A percentile compares a stretch with the other conserved stretches of the same genome.
Evolutionary conservation across 2,888 invertebrate genomes (phyloP).

Genomic region (Aplocera efformata): DNA sequence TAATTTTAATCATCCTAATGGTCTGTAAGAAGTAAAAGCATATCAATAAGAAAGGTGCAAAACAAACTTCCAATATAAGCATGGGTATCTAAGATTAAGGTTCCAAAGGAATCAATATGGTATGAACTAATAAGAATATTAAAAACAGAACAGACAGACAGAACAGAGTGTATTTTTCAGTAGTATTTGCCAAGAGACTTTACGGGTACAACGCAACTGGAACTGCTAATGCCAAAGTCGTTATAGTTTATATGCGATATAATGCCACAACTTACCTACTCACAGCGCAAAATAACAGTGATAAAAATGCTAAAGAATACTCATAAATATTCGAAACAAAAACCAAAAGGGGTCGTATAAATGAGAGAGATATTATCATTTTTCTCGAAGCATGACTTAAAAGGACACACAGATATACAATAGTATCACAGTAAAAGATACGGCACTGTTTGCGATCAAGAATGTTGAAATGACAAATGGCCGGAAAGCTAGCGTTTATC

Average conservation of each 20-base stretch:
- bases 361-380: constrained; percentile 13
- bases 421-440: not conserved
- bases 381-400: constrained; percentile 7
- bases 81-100: no score
- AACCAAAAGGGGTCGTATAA: constrained; percentile 20
- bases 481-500: constrained; percentile 10
- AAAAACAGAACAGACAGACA: no score
- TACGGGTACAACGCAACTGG: no score
- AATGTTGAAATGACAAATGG: constrained; percentile 17
- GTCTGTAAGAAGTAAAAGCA: no score
- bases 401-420: constrained; percentile 6
- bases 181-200: no score
- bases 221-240: constrained; percentile 4
- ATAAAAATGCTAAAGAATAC: constrained; percentile 10
- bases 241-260: constrained; percentile 5
- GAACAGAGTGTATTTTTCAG: no score
- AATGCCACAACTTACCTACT: constrained; percentile 3
- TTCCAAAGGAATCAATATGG: no score
- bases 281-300: constrained; percentile 3
- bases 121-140: no score
- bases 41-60: no score
- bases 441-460: constrained; percentile 8
- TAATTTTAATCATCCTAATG: no score
- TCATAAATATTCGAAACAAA: constrained; percentile 15
- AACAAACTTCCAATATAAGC: no score